These are phyloP conservation scores for Cheilosia impressa DNA, from an alignment of 2,888 invertebrate genomes.

Conservation along the genomic window DNA sequence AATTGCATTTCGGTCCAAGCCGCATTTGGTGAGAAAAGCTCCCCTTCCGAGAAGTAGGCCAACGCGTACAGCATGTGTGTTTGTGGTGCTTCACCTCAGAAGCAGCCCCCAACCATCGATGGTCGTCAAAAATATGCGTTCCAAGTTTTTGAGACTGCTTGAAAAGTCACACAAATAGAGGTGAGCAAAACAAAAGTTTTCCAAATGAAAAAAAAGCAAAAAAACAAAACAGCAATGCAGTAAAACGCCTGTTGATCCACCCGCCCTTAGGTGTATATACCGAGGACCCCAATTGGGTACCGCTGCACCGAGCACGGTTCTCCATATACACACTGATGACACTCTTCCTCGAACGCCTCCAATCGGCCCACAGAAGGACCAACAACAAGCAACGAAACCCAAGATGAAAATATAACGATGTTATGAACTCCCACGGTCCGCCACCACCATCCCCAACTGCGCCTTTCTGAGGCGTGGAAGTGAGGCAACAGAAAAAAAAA, in stretches of 20 bases:
- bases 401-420: constrained; percentile 58
- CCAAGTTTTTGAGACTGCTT: background rate
- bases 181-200: background rate
- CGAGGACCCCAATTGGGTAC: constrained; percentile 21
- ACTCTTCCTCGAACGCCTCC: constrained; percentile 33
- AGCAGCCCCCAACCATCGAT: background rate
- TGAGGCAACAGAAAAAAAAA: constrained; percentile 17
- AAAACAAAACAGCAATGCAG: constrained; percentile 74
- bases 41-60: constrained; percentile 62
- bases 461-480: background rate
- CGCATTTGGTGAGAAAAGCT: constrained; percentile 66
- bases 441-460: constrained; percentile 6
- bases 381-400: background rate
- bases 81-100: constrained; percentile 31
- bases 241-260: constrained; percentile 77
- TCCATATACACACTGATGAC: constrained; percentile 14
- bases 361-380: constrained; percentile 29
- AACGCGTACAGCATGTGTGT: constrained; percentile 39
- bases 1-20: constrained; percentile 68
- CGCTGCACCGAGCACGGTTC: constrained; percentile 16
- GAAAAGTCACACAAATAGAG: background rate
- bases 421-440: constrained; percentile 56
- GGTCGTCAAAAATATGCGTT: constrained; percentile 20
- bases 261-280: constrained; percentile 5
- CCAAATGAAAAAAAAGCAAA: background rate